Evolutionary conservation across 2,113 vertebrate genomes (phyloP), one percentile per base, ranked within the genome.

Genomic region (Amphiprion ocellaris): DNA sequence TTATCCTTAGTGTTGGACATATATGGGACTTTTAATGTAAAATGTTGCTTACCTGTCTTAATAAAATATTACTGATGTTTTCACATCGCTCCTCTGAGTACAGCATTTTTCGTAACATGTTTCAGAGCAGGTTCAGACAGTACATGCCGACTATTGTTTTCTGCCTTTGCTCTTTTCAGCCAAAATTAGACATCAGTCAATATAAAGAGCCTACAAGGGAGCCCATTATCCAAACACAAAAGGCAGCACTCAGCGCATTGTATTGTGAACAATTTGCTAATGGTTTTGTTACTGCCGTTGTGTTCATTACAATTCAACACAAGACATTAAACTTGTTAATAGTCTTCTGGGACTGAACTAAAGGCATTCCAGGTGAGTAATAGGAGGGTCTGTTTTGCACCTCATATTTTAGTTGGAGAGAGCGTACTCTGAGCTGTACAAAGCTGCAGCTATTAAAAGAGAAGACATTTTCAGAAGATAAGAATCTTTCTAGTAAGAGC

Each of bases 171-270:
- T 74, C 37, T 69, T 79, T 83, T 66, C 65, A 72, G 72, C 24
- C 46, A 70, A 83, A 84, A 83, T 81, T 79, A 82, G 65, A 75
- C 76, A 87, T 87, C 70, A 77, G 70, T 87, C 79, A 90, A 80
- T 50, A 61, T 61, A 79, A 84, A 68, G 71, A 82, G 78, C 60
- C 78, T 65, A 74, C 70, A 76, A 76, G 56, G 73, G 70, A 82
- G 73, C 71, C 78, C 63, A 88, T 90, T 88, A 86, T 81, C 71
- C 33, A 23, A 46, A 75, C 44, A 84, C 50, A 83, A 81, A 86
- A 81, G 63, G 69, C 37, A 68, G 65, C 77, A 82, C 74, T 82
- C 79, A 69, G 75, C 53, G 37, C 30, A 75, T 39, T 37, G 52
- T 62, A 63, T 62, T 74, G 68, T 75, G 26, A 82, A 76, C 76